Conservation (phyloP, 1,140 invertebrate species). For the Araneus ventricosus region DNA sequence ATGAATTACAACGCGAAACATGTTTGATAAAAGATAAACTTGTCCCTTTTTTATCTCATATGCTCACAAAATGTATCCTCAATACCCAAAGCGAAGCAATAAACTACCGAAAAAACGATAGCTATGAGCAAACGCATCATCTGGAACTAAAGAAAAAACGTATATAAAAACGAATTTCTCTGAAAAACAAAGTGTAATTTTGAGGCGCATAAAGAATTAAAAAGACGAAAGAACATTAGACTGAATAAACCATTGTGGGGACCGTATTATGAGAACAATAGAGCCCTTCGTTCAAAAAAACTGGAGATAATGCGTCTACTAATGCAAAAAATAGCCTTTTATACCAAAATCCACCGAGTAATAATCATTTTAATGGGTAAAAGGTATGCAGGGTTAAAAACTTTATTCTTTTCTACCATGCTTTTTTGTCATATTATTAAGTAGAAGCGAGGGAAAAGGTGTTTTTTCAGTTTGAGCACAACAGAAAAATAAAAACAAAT, state of each 20-base stretch:
- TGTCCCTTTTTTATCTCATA: too few relatives aligned
- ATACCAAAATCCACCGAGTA: not conserved
- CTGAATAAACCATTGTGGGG: not conserved
- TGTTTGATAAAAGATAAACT: too few relatives aligned
- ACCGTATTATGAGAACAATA: not conserved
- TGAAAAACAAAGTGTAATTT: constrained; percentile 4
- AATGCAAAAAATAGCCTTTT: constrained; percentile 1
- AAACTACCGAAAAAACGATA: too few relatives aligned
- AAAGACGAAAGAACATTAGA: not conserved
- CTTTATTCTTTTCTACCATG: not conserved
- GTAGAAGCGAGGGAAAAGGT: not conserved
- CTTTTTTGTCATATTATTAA: not conserved
- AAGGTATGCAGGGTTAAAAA: not conserved
- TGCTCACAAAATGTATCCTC: too few relatives aligned
- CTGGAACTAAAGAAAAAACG: not conserved
- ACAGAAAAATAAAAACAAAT: not conserved
- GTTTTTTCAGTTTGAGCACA: not conserved
- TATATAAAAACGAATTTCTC: not conserved
- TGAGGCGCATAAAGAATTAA: not conserved
- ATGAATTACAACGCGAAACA: too few relatives aligned
- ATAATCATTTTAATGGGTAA: constrained; percentile 11
- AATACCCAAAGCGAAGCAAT: too few relatives aligned
- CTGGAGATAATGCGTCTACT: not conserved
- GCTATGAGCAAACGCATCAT: not conserved
- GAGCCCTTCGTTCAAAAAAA: not conserved